These are phyloP conservation scores for Doryteuthis pealeii DNA, from an alignment of 1,140 invertebrate genomes.

Conservation along the genomic window DNA sequence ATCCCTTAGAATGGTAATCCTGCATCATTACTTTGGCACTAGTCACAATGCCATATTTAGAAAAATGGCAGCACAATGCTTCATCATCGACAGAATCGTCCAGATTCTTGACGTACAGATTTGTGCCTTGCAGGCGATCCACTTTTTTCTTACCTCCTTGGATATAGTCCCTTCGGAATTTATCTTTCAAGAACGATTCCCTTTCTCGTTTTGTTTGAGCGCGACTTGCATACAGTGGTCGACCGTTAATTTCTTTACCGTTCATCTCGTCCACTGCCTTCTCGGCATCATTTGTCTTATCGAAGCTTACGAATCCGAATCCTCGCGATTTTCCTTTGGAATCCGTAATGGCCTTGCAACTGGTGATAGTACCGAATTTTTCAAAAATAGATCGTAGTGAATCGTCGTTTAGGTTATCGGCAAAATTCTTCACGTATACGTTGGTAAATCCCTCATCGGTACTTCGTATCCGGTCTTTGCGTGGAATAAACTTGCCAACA, in stretches of 20 bases:
- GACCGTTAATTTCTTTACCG: too few relatives aligned
- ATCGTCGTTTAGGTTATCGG: too few relatives aligned
- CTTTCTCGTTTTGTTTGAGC: slow-evolving; percentile 98
- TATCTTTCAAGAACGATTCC: slow-evolving; percentile 91
- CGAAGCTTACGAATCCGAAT: slow-evolving; percentile 99
- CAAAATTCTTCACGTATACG: too few relatives aligned
- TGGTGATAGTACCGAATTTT: not conserved
- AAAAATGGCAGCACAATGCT: slow-evolving; percentile 89
- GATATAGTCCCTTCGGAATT: slow-evolving; percentile 93
- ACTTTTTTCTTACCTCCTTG: slow-evolving; percentile 73
- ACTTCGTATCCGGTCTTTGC: not conserved
- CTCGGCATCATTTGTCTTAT: too few relatives aligned
- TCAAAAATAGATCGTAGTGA: not conserved
- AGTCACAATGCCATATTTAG: slow-evolving; percentile 92
- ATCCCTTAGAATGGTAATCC: slow-evolving; percentile 77
- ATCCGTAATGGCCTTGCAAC: slow-evolving; percentile 82
- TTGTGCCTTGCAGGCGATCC: slow-evolving; percentile 75
- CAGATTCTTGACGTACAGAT: slow-evolving; percentile 97
- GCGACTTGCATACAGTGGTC: too few relatives aligned
- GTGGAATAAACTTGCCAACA: not conserved
- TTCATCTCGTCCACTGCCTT: too few relatives aligned
- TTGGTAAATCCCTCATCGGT: not conserved
- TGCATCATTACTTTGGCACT: slow-evolving; percentile 71
- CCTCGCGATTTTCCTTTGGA: slow-evolving; percentile 91
- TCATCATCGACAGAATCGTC: slow-evolving; percentile 98